A percentile compares a stretch with the other conserved stretches of the same genome.
phyloP scores from a whole-genome alignment of 2,888 invertebrate genomes.

The Camponotus fellah region DNA sequence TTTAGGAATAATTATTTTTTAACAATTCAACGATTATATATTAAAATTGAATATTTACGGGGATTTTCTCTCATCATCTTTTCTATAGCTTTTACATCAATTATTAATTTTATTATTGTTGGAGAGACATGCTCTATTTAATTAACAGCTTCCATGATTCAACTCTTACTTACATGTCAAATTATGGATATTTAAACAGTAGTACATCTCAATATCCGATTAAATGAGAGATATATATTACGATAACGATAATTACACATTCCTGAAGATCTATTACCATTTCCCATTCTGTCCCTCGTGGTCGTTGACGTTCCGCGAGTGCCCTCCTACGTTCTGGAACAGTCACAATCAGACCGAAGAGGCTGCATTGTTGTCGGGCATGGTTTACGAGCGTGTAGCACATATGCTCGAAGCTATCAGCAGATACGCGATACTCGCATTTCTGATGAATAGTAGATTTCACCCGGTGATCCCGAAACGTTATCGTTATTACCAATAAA shows the following conservation, averaged over 20 bases:
- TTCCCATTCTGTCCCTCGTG: slow-evolving; percentile 26
- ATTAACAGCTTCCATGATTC: background rate
- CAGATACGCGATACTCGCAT: slow-evolving; percentile 60
- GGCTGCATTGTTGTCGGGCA: slow-evolving; percentile 77
- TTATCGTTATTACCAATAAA: slow-evolving; percentile 74
- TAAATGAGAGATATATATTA: slow-evolving; percentile 12
- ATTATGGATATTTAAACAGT: background rate
- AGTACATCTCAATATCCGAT: background rate
- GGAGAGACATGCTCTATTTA: background rate
- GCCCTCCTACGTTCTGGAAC: slow-evolving; percentile 67
- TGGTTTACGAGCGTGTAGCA: slow-evolving; percentile 80
- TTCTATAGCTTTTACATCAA: background rate
- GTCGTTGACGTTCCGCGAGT: slow-evolving; percentile 57
- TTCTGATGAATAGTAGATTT: slow-evolving; percentile 34
- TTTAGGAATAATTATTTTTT: background rate
- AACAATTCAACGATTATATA: background rate
- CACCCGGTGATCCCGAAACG: slow-evolving; percentile 51
- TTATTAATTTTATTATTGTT: background rate
- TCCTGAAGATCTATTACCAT: slow-evolving; percentile 27
- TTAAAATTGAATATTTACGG: background rate
- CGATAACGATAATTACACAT: slow-evolving; percentile 5
- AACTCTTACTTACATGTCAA: background rate
- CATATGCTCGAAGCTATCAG: slow-evolving; percentile 78
- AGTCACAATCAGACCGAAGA: slow-evolving; percentile 81
- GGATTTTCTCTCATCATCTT: too few relatives aligned